These are phyloP conservation scores for Hylaeus volcanicus DNA, from an alignment of 1,140 invertebrate species.

Conservation along the genomic window DNA sequence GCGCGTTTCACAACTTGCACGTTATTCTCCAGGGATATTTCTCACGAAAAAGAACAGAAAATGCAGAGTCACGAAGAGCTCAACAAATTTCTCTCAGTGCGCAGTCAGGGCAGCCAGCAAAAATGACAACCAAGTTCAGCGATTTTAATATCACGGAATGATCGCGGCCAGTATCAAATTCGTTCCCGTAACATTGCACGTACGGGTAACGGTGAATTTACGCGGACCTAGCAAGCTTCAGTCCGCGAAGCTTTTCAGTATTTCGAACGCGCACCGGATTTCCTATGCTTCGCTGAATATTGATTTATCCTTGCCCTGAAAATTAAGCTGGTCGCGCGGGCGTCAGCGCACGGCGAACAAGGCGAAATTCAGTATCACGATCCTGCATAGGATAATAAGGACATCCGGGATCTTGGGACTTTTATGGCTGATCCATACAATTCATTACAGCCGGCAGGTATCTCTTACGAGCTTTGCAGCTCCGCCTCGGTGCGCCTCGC, in stretches of 20 bases:
- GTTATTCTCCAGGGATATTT: too few species aligned
- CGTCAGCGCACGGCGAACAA: neutral
- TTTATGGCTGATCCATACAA: conserved; percentile 46
- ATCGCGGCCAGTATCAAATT: neutral
- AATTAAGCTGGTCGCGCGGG: conserved; percentile 16
- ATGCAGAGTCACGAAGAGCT: too few species aligned
- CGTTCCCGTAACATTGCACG: neutral
- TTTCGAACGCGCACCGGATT: conserved; percentile 22
- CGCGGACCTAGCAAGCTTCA: neutral
- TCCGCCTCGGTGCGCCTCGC: neutral
- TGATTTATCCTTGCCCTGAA: conserved; percentile 23
- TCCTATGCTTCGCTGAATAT: conserved; percentile 38
- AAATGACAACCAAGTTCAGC: neutral
- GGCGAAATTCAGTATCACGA: conserved; percentile 22
- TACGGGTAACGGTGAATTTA: neutral
- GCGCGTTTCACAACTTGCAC: too few species aligned
- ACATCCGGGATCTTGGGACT: conserved; percentile 28
- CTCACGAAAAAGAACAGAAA: too few species aligned
- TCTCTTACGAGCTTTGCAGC: conserved; percentile 38
- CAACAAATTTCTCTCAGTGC: too few species aligned
- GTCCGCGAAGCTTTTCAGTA: neutral
- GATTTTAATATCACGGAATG: neutral
- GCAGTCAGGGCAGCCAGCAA: too few species aligned
- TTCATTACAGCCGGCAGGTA: conserved; percentile 43
- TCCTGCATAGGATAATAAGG: conserved; percentile 38